Conservation (phyloP, 2,888 invertebrate species). For the Mimas tiliae region DNA sequence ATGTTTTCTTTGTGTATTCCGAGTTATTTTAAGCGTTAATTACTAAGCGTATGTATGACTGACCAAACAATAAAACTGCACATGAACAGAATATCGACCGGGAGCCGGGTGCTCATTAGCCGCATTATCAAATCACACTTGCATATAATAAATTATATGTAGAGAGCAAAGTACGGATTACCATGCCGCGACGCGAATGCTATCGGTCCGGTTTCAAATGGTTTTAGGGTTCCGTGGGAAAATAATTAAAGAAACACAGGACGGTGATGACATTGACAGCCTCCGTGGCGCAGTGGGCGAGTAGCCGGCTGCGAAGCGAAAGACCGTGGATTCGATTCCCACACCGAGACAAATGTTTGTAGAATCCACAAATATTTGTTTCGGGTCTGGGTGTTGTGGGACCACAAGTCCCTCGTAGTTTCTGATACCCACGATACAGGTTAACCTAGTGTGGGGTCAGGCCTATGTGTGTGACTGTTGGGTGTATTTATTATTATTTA, state of each 20-base stretch:
- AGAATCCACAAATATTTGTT: no score
- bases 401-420: no score
- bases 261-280: no score
- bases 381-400: no score
- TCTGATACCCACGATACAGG: no score
- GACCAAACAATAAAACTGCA: slow-evolving; percentile 10
- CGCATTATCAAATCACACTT: neutral
- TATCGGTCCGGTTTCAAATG: neutral
- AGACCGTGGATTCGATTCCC: no score
- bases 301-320: no score
- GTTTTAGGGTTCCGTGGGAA: neutral
- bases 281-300: no score
- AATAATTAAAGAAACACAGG: neutral
- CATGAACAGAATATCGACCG: neutral
- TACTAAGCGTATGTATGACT: slow-evolving; percentile 20
- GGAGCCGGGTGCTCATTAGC: neutral
- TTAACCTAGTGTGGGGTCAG: no score
- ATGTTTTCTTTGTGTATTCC: neutral
- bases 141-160: neutral
- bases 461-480: no score
- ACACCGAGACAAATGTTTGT: no score
- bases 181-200: neutral
- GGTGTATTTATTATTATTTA: no score
- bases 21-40: neutral
- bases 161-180: neutral